These are phyloP conservation scores for Lasioglossum figueresi DNA, from an alignment of 2,888 invertebrate species.

Conservation along the genomic window DNA sequence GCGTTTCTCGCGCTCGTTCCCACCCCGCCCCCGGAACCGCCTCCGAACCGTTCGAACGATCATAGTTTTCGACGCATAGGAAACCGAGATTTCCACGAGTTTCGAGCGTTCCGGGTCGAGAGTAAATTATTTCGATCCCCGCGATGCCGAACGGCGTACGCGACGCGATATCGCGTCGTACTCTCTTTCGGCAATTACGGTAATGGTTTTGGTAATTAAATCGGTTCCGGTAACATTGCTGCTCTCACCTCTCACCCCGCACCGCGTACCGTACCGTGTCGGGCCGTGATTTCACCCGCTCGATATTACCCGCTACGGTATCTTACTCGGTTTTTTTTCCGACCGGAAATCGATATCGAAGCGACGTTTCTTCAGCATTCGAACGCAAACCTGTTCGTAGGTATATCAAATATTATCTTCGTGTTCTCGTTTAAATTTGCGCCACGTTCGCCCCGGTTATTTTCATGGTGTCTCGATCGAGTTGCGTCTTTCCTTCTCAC, in stretches of 20 bases:
- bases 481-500: neutral
- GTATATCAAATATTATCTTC: neutral
- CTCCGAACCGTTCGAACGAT: neutral
- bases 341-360: neutral
- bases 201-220: conserved; percentile 52
- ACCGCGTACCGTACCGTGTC: neutral
- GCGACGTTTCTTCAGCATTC: neutral
- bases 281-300: neutral
- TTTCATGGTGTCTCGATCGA: neutral
- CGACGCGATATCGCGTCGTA: neutral
- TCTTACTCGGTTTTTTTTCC: neutral
- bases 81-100: neutral
- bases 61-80: neutral
- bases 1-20: neutral
- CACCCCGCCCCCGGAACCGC: neutral
- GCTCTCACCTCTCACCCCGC: neutral
- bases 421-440: neutral
- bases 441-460: neutral
- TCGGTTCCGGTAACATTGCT: conserved; percentile 31
- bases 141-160: neutral
- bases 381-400: neutral
- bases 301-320: neutral
- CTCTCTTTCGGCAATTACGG: conserved; percentile 13
- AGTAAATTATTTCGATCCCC: neutral
- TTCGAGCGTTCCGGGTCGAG: neutral